A percentile compares a stretch with the other conserved stretches of the same genome.
Evolutionary conservation across 2,888 invertebrate genomes (phyloP).

Genomic region (Chloroclystis v-ata): DNA sequence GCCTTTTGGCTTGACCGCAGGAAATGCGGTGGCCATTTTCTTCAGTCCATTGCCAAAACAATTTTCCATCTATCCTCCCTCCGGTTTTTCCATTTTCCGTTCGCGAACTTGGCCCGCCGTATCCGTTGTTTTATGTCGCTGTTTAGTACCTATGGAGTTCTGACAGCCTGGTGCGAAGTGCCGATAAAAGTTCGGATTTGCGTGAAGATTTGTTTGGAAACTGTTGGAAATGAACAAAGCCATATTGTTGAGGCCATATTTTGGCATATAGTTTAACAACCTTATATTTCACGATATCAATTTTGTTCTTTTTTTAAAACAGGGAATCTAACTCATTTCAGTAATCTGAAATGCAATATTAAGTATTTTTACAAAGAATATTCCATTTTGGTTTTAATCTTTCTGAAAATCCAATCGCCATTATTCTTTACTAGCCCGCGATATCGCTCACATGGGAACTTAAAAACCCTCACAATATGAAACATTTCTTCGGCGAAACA

Average conservation of each 20-base stretch:
- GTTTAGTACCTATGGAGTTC: slow-evolving; percentile 34
- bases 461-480: too few species aligned
- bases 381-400: too few species aligned
- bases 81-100: slow-evolving; percentile 65
- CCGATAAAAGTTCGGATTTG: slow-evolving; percentile 20
- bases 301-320: too few species aligned
- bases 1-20: slow-evolving; percentile 50
- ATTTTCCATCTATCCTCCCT: slow-evolving; percentile 65
- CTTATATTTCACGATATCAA: too few species aligned
- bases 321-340: too few species aligned
- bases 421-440: too few species aligned
- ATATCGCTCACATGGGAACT: too few species aligned
- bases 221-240: slow-evolving; percentile 6
- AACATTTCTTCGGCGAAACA: too few species aligned
- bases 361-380: neutral
- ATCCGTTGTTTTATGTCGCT: slow-evolving; percentile 46
- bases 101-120: slow-evolving; percentile 56
- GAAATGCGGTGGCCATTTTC: slow-evolving; percentile 65
- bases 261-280: too few species aligned
- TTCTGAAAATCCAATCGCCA: too few species aligned
- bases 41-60: slow-evolving; percentile 73
- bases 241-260: too few species aligned
- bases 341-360: neutral
- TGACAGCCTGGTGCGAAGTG: slow-evolving; percentile 24
- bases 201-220: slow-evolving; percentile 15